Evolutionary conservation across 1,140 invertebrate species (phyloP).

Genomic region (Megathymus violae): DNA sequence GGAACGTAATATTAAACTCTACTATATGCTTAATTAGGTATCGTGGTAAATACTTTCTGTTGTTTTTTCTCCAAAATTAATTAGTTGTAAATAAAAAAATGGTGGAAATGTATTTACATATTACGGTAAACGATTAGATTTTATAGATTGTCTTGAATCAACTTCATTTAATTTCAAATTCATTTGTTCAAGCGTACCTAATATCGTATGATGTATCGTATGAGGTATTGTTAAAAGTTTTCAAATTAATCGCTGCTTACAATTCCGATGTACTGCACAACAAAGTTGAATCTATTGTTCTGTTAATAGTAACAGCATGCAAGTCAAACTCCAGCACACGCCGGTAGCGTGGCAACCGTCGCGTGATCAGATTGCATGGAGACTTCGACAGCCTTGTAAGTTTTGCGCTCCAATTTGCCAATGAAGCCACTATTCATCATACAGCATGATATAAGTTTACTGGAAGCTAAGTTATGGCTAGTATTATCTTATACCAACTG

Average conservation of each 20-base stretch:
- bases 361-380: conserved; percentile 20
- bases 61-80: too few relatives aligned
- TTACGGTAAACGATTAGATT: too few relatives aligned
- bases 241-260: background rate
- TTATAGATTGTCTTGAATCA: too few relatives aligned
- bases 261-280: background rate
- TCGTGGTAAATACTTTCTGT: too few relatives aligned
- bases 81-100: too few relatives aligned
- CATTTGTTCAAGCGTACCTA: too few relatives aligned
- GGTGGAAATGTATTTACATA: too few relatives aligned
- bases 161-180: too few relatives aligned
- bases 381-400: conserved; percentile 13
- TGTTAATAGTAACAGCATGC: conserved; percentile 5
- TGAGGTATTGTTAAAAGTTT: background rate
- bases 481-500: background rate
- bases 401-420: conserved; percentile 22
- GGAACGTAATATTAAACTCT: too few relatives aligned
- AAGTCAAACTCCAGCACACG: too few relatives aligned
- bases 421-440: conserved; percentile 12
- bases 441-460: background rate
- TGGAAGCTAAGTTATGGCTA: background rate
- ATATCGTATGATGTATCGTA: too few relatives aligned
- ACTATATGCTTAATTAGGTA: too few relatives aligned
- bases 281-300: conserved; percentile 7
- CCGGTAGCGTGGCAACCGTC: conserved; percentile 11